Percentiles rank a stretch among this genome's conserved stretches.
phyloP scores from a whole-genome alignment of 1,140 invertebrate species.

The Cyphomyrmex costatus region DNA sequence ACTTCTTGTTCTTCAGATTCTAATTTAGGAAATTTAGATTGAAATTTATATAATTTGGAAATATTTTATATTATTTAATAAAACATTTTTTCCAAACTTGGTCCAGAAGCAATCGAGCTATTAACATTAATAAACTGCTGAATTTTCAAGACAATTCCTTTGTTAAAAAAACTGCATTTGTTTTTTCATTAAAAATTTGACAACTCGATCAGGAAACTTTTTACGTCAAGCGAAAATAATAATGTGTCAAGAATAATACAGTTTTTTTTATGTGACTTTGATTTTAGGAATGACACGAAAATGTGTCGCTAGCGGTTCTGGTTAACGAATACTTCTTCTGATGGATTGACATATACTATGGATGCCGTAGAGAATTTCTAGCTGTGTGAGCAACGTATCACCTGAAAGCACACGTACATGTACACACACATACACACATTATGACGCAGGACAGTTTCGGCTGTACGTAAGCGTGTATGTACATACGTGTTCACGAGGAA shows the following conservation, averaged over 20 bases:
- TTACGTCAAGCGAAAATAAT: neutral
- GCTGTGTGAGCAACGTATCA: slow-evolving; percentile 31
- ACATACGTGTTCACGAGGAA: slow-evolving; percentile 28
- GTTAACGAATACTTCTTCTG: slow-evolving; percentile 1
- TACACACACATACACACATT: slow-evolving; percentile 29
- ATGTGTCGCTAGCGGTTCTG: neutral
- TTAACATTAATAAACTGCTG: neutral
- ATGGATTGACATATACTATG: slow-evolving; percentile 18
- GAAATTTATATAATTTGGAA: too few relatives aligned
- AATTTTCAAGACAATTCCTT: neutral
- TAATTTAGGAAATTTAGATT: neutral
- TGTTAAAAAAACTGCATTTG: neutral
- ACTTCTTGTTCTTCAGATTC: neutral
- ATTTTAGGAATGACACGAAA: neutral
- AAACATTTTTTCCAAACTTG: neutral
- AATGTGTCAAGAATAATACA: neutral
- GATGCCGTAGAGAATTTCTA: neutral
- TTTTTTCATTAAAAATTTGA: slow-evolving; percentile 12
- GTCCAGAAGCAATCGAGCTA: neutral
- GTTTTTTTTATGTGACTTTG: neutral
- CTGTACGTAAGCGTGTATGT: slow-evolving; percentile 20
- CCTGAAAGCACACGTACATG: slow-evolving; percentile 32
- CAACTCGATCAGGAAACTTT: neutral
- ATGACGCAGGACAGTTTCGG: slow-evolving; percentile 40
- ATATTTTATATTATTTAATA: neutral